Evolutionary conservation across 2,113 vertebrate genomes (phyloP).

Genomic region (Tetrax tetrax): DNA sequence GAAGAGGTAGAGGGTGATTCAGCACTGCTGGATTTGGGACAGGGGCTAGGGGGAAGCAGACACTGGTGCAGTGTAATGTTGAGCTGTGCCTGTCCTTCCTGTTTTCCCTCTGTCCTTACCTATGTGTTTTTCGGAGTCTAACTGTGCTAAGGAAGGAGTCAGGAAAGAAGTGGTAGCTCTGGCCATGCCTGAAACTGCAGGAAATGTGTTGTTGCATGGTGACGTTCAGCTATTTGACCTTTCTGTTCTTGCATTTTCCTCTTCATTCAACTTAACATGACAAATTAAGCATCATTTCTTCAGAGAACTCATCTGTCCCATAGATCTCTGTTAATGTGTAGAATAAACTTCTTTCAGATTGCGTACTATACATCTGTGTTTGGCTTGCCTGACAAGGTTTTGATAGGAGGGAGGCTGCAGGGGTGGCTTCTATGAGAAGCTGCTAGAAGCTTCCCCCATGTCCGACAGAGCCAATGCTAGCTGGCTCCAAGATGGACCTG

Average conservation of each 20-base stretch:
- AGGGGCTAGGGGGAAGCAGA: not conserved
- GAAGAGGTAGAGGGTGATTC: not conserved
- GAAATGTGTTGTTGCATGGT: not conserved
- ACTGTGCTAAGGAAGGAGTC: not conserved
- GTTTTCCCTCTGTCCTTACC: not conserved
- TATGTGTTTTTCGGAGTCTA: not conserved
- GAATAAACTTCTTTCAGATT: not conserved
- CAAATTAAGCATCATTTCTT: not conserved
- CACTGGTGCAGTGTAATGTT: fast-evolving
- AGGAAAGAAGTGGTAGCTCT: not conserved
- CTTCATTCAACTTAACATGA: not conserved
- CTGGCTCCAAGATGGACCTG: no score
- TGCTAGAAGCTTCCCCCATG: no score
- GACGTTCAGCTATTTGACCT: not conserved
- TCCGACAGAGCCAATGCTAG: no score
- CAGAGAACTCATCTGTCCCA: not conserved
- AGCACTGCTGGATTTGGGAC: not conserved
- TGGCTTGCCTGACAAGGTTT: no score
- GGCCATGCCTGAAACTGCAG: not conserved
- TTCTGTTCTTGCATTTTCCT: not conserved
- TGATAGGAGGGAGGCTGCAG: no score
- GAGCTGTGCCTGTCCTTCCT: not conserved
- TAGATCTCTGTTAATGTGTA: not conserved
- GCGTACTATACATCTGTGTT: not conserved
- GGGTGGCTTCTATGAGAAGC: no score